Percentiles rank a stretch among this genome's conserved stretches.
These are phyloP conservation scores for Tyria jacobaeae DNA, from an alignment of 2,888 invertebrate genomes.

Conservation along the genomic window DNA sequence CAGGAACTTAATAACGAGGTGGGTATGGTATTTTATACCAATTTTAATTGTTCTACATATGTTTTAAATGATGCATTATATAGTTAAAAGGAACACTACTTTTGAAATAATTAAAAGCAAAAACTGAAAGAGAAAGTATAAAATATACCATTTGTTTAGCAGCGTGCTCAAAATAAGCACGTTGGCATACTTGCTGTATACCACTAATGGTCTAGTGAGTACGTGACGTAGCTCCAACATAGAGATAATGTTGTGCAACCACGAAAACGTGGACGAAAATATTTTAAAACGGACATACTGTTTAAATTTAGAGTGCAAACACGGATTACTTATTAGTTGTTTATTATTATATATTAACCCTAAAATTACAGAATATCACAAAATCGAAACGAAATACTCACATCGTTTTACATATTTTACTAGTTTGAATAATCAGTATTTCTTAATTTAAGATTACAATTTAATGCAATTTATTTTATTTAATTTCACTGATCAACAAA, in stretches of 20 bases:
- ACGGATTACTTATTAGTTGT: neutral
- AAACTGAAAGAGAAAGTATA: constrained; percentile 13
- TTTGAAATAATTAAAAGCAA: constrained; percentile 11
- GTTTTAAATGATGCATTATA: neutral
- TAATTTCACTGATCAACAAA: too few species aligned
- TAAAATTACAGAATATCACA: neutral
- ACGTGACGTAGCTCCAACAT: constrained; percentile 51
- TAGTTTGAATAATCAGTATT: too few species aligned
- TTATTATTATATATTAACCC: neutral
- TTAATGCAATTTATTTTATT: too few species aligned
- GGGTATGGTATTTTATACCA: neutral
- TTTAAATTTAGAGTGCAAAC: constrained; percentile 11
- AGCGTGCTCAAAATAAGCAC: constrained; percentile 50
- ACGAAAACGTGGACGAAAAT: constrained; percentile 47
- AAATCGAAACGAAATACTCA: too few species aligned
- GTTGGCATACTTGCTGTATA: constrained; percentile 49
- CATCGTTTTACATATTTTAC: too few species aligned
- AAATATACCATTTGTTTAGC: constrained; percentile 31
- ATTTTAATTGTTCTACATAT: too few species aligned
- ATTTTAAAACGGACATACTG: constrained; percentile 35
- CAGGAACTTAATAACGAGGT: neutral
- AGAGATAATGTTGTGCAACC: constrained; percentile 44
- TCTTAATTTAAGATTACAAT: too few species aligned
- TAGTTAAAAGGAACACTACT: too few species aligned
- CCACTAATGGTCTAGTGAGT: constrained; percentile 57